Base-by-base conservation (phyloP, 2,113 vertebrate species). In the Orycteropus afer region DNA sequence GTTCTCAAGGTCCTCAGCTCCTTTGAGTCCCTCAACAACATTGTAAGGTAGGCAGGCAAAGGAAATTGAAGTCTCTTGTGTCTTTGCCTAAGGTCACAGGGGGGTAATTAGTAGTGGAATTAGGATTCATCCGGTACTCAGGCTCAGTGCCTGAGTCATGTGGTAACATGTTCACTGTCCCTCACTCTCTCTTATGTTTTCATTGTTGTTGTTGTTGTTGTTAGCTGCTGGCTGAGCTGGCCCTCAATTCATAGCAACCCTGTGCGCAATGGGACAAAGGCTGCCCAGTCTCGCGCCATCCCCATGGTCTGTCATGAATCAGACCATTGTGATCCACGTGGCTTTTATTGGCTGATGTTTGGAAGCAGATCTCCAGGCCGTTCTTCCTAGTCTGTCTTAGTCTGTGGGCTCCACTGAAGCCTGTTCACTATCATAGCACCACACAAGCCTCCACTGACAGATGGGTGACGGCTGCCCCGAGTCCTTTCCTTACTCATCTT, bases 81-180 rank as follows among this genome's bases (percentile, higher is more conserved):
- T 79, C 17, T 57, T 32, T 49, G 82, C 42, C 23, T 25, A 40
- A 40, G 61, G 25, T 63, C 91, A 69, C 22, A 2, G 42, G 74
- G 90, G 69, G 37, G 69, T 97, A 63, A 90, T 90, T 94, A 96
- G 82, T 59, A 45, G 67, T 71, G 17, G 79, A 94, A 94, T 95
- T 92, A 95, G 65, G 59, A 79, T 20, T 93, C 84, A 20, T 80
- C 78, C n/a, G 89, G 85, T 90, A 79, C 23, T 57, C 32, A 3
- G 65, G 49, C 29, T 80, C 57, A 32, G 15, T n/a, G 83, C 51
- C 74, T 65, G 81, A 63, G 18, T 5, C 59, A 79, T 42, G 17
- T 18, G 29, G 34, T 42, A 80, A 81, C 49, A 42, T 51, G 57
- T 79, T 55, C 18, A 5, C 34, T 32, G 42, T 25, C 22, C 78